Evolutionary conservation across 1,140 invertebrate species (phyloP).

Genomic region (Panonychus citri): DNA sequence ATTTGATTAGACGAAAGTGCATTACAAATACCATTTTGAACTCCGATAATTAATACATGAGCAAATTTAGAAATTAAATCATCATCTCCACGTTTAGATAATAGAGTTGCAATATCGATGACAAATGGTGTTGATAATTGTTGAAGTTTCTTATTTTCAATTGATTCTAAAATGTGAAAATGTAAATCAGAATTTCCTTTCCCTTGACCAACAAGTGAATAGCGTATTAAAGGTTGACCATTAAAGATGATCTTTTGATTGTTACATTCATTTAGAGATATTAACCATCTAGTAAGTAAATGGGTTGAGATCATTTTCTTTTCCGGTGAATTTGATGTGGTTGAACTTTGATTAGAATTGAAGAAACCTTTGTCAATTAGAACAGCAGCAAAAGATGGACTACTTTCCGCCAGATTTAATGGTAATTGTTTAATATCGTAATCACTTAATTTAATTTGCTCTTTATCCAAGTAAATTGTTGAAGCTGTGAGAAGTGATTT

Average conservation of each 20-base stretch:
- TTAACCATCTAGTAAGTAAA: slow-evolving; percentile 1
- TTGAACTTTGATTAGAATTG: not conserved
- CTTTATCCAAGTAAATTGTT: not conserved
- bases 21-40: not conserved
- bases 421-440: not conserved
- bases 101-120: not conserved
- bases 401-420: not conserved
- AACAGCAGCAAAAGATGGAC: not conserved
- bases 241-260: not conserved
- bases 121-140: not conserved
- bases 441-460: not conserved
- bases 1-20: not conserved
- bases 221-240: slow-evolving; percentile 1
- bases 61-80: not conserved
- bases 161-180: not conserved
- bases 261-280: not conserved
- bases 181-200: not conserved
- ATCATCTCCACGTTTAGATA: not conserved
- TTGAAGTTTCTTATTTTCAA: not conserved
- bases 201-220: not conserved
- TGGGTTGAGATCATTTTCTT: not conserved
- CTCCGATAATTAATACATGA: not conserved
- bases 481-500: not conserved
- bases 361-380: slow-evolving; percentile 1
- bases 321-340: not conserved